Percentiles rank a stretch among this genome's conserved stretches.
Evolutionary conservation across 2,113 vertebrate species (phyloP).

Genomic region (Vireo altiloquus): DNA sequence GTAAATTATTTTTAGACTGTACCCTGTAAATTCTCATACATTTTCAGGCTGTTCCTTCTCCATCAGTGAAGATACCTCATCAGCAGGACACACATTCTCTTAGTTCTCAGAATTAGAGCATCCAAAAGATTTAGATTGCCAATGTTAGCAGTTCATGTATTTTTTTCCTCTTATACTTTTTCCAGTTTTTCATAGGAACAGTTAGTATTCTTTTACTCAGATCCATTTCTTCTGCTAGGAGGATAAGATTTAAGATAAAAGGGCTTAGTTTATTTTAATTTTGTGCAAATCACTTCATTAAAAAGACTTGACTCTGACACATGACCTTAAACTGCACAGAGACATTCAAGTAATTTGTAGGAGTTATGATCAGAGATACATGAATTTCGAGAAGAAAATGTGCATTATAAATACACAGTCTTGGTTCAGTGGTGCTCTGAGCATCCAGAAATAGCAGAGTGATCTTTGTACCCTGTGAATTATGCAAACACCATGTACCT

Average conservation of each 20-base stretch:
- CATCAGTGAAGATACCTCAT: background rate
- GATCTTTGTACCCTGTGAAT: background rate
- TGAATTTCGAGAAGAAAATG: background rate
- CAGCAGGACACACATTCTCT: background rate
- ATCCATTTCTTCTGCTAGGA: background rate
- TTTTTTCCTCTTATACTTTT: slow-evolving; percentile 5
- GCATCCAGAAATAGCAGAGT: slow-evolving; percentile 34
- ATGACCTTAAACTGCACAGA: background rate
- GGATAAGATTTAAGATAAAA: background rate
- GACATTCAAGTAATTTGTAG: slow-evolving; percentile 11
- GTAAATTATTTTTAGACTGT: background rate
- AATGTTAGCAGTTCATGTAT: background rate
- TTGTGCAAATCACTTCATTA: background rate
- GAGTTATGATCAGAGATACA: slow-evolving; percentile 20
- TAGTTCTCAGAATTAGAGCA: background rate
- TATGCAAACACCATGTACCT: slow-evolving; percentile 34
- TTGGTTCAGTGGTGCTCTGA: slow-evolving; percentile 15
- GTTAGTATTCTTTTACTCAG: background rate
- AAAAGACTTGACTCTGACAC: background rate
- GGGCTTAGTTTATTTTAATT: slow-evolving; percentile 9
- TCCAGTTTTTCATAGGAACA: background rate
- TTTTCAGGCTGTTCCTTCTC: background rate
- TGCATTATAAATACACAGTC: background rate
- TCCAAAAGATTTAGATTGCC: background rate
- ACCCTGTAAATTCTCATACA: background rate